These are phyloP conservation scores for Corythornis leucogaster DNA, from an alignment of 2,797 vertebrate genomes.

Conservation along the genomic window DNA sequence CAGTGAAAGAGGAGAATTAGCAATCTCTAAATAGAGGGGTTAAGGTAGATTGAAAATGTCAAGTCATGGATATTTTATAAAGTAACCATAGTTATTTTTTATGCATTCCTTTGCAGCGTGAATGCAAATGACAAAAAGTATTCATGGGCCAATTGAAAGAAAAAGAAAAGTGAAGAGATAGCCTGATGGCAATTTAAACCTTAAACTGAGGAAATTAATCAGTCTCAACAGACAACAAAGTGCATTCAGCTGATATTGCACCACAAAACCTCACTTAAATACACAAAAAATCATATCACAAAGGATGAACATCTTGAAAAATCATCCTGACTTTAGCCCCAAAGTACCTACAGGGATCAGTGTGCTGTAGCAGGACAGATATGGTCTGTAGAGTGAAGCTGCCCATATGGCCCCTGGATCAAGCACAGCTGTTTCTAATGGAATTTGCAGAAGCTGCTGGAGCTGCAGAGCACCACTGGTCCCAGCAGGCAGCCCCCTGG, in stretches of 20 bases:
- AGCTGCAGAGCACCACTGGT: background rate
- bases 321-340: background rate
- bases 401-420: constrained; percentile 15
- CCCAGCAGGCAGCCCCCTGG: rapidly evolving
- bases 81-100: constrained; percentile 12
- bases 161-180: constrained; percentile 12
- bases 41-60: background rate
- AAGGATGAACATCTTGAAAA: constrained; percentile 29
- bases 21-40: background rate
- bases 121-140: constrained; percentile 6
- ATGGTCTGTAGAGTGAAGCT: constrained; percentile 1
- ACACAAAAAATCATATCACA: constrained; percentile 24
- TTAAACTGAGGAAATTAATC: constrained; percentile 49
- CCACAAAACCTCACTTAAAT: background rate
- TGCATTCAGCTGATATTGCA: background rate
- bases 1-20: background rate
- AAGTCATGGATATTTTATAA: background rate
- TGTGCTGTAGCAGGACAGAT: constrained; percentile 35
- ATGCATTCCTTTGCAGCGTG: background rate
- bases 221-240: constrained; percentile 25
- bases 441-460: constrained; percentile 47
- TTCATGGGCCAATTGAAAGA: background rate
- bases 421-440: constrained; percentile 44
- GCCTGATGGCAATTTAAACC: constrained; percentile 3
- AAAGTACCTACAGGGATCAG: background rate